Base-by-base conservation (phyloP, 2,888 invertebrate genomes). In the Drosophila meridionalis region DNA sequence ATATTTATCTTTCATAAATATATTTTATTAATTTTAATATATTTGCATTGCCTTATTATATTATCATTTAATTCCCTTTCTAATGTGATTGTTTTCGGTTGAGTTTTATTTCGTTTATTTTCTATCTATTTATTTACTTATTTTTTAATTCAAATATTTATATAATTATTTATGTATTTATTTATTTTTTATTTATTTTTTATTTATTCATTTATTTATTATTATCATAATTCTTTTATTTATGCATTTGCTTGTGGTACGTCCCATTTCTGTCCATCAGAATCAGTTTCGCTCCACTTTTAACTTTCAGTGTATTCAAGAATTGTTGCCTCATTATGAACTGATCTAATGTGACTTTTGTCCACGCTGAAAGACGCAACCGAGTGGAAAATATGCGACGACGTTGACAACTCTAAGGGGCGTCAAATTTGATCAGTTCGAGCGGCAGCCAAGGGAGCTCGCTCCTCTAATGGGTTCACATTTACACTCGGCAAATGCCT, bases 291-390 rank as follows among this genome's bases (percentile, higher is more conserved):
- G 2, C 12, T n/a, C 4, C 20, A 34, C 34, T 2, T 4, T 20
- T 34, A 5, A 3, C 1, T 36, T 0, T 0, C 34, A 77, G 72
- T 40, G 61, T 58, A 71, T 45, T 34, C 8, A 26, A 43, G 42
- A 30, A 61, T 47, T 60, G 43, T 57, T 62, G 69, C 55, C 81
- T 71, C 82, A 87, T 89, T 84, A 75, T 50, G 69, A 80, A 65
- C 80, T 69, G 79, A 85, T 87, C 85, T 73, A 76, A 89, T 76
- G 82, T 65, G 90, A 89, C 86, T 70, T 81, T 81, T 76, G 68
- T 60, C 65, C 69, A 70, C 11, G 58, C 48, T 38, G 38, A 40
- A 36, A 50, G 34, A 26, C 36, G 63, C 60, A 89, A 68, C 74
- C 69, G 65, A 65, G 53, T 89, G 84, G 79, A 89, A 87, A 89